Evolutionary conservation across 1,140 invertebrate genomes (phyloP).

Genomic region (Heliconius hewitsoni): DNA sequence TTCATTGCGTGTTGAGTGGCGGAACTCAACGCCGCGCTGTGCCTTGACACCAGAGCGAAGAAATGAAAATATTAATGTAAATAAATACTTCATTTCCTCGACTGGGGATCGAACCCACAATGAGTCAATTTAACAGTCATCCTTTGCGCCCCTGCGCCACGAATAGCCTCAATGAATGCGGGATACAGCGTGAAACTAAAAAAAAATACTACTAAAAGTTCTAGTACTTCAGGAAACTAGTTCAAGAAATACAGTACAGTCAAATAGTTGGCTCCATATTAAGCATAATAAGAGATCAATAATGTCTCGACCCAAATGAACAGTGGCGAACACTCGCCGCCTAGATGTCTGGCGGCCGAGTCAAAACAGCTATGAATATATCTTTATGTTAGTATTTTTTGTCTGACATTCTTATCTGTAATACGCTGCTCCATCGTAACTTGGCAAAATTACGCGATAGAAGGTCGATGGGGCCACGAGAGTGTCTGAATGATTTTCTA

Average conservation of each 20-base stretch:
- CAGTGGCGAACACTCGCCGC: slow-evolving; percentile 31
- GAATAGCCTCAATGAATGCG: no score
- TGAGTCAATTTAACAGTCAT: no score
- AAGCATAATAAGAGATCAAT: slow-evolving; percentile 36
- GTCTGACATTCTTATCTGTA: slow-evolving; percentile 23
- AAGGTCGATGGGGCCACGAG: background rate
- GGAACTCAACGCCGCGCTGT: no score
- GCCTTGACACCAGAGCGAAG: no score
- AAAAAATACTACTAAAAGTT: no score
- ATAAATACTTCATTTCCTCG: no score
- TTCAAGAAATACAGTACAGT: background rate
- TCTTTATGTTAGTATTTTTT: slow-evolving; percentile 29
- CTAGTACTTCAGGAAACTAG: background rate
- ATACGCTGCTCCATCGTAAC: background rate
- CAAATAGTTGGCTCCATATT: background rate
- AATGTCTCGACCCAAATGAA: slow-evolving; percentile 41
- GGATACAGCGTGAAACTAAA: no score
- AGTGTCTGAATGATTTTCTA: background rate
- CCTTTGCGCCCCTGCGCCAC: no score
- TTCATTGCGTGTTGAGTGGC: no score
- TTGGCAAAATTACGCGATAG: background rate
- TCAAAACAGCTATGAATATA: slow-evolving; percentile 35
- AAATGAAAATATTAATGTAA: no score
- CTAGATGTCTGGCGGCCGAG: slow-evolving; percentile 35
- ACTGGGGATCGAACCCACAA: no score